Evolutionary conservation across 2,113 vertebrate species (phyloP).

Genomic region (Brevimyrus niger): DNA sequence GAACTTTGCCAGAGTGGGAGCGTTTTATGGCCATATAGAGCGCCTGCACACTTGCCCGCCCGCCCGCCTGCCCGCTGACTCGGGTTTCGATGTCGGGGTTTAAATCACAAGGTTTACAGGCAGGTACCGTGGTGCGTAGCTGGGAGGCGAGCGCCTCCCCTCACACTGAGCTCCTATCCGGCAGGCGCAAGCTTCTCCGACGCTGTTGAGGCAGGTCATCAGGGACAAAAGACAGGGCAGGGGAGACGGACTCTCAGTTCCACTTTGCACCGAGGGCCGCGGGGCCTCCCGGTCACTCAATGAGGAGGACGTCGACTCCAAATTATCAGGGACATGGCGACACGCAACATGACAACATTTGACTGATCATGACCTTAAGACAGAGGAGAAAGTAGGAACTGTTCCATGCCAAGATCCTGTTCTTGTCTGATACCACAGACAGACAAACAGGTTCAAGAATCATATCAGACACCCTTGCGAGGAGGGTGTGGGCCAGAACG

Average conservation of each 20-base stretch:
- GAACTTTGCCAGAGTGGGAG: conserved; percentile 7
- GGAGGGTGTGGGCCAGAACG: conserved; percentile 46
- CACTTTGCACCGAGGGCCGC: conserved; percentile 13
- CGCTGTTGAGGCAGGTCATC: neutral
- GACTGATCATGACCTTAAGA: neutral
- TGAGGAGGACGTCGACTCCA: neutral
- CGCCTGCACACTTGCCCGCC: neutral
- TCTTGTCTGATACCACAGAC: neutral
- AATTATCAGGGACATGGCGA: neutral
- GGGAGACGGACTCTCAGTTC: conserved; percentile 32
- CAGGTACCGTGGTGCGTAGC: conserved; percentile 3
- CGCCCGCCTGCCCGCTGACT: neutral
- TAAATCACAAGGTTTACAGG: conserved; percentile 3
- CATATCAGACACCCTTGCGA: neutral
- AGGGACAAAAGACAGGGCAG: conserved; percentile 21
- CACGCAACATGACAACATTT: neutral
- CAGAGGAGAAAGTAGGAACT: too few relatives aligned
- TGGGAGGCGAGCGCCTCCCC: neutral
- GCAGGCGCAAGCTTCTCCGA: neutral
- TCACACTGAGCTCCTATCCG: neutral
- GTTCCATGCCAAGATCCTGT: neutral
- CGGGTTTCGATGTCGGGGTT: neutral
- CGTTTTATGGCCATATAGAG: neutral
- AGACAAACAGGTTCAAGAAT: too few relatives aligned
- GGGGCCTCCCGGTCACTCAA: neutral